Percentiles rank a stretch among this genome's conserved stretches.
Evolutionary conservation across 1,140 invertebrate genomes (phyloP).

Genomic region (Achroia grisella): DNA sequence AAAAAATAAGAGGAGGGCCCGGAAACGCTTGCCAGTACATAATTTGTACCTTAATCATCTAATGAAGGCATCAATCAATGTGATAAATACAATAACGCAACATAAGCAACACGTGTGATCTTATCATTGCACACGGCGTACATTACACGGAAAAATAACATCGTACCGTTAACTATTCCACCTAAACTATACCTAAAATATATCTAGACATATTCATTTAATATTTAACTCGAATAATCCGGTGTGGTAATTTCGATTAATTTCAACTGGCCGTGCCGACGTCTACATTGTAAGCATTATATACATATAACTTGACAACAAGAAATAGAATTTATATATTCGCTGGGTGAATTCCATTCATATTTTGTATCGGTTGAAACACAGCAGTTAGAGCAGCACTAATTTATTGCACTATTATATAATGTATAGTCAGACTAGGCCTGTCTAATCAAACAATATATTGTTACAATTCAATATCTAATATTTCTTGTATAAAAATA

Average conservation of each 20-base stretch:
- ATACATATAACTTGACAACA: conserved; percentile 61
- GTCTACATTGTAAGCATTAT: conserved; percentile 52
- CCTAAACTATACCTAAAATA: conserved; percentile 58
- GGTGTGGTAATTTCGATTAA: conserved; percentile 22
- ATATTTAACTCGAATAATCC: conserved; percentile 18
- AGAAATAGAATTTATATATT: conserved; percentile 16
- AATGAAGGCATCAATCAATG: conserved; percentile 62
- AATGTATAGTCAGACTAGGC: no score
- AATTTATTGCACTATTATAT: not conserved
- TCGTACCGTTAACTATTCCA: conserved; percentile 41
- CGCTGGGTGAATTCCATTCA: conserved; percentile 1
- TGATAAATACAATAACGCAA: conserved; percentile 37
- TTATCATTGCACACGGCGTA: conserved; percentile 40
- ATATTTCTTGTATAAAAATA: conserved; percentile 4
- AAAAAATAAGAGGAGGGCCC: conserved; percentile 2
- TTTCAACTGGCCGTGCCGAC: conserved; percentile 22
- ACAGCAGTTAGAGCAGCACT: not conserved
- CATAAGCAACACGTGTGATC: conserved; percentile 39
- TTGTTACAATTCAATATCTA: not conserved
- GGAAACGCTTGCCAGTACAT: conserved; percentile 20
- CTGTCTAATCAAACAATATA: no score
- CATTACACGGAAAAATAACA: conserved; percentile 52
- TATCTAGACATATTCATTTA: conserved; percentile 35
- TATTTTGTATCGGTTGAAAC: not conserved
- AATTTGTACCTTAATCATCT: conserved; percentile 38